Percentiles rank a stretch among this genome's conserved stretches.
These are phyloP conservation scores for Yponomeuta cagnagella DNA, from an alignment of 2,888 invertebrate species.

Conservation along the genomic window DNA sequence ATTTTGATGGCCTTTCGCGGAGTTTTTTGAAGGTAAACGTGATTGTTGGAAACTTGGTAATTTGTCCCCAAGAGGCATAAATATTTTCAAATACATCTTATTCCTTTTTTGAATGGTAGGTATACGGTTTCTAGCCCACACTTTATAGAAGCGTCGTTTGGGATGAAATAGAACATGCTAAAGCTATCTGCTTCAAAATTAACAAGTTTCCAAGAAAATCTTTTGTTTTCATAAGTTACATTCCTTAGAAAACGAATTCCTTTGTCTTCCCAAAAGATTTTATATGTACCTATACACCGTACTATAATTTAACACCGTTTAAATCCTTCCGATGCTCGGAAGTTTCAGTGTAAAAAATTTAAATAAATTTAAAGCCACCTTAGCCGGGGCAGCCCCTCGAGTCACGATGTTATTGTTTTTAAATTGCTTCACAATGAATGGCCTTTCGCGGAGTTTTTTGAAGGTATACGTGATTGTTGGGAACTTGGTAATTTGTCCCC, in stretches of 20 bases:
- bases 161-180: too few species aligned
- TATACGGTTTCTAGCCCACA: background rate
- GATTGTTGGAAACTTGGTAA: constrained; percentile 37
- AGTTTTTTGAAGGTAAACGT: constrained; percentile 37
- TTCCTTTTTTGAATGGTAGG: background rate
- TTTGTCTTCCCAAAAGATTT: too few species aligned
- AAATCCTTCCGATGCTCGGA: background rate
- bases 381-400: background rate
- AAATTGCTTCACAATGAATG: constrained; percentile 23
- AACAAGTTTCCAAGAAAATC: too few species aligned
- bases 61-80: constrained; percentile 26
- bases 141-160: background rate
- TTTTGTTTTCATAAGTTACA: too few species aligned
- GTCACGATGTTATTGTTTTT: too few species aligned
- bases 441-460: constrained; percentile 28
- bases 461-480: constrained; percentile 35
- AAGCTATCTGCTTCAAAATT: too few species aligned
- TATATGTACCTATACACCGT: too few species aligned
- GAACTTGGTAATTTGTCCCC: constrained; percentile 40
- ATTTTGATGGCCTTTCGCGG: constrained; percentile 42
- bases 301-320: background rate
- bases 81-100: background rate
- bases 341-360: background rate
- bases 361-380: background rate
- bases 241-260: too few species aligned